Evolutionary conservation across 2,797 vertebrate genomes (phyloP).

Genomic region (Micropoecilia bifurca): DNA sequence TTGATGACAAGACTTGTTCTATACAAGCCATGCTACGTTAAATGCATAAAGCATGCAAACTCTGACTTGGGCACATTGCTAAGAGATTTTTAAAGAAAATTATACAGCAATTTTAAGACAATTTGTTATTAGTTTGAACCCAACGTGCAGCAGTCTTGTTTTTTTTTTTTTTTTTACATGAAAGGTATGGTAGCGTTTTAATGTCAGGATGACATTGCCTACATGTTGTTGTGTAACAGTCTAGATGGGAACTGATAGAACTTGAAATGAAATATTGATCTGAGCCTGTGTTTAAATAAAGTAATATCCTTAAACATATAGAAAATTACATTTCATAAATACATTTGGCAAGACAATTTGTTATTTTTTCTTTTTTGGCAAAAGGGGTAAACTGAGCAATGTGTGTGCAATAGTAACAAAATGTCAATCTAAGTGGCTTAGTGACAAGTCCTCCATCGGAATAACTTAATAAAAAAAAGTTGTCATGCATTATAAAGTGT

Average conservation of each 20-base stretch:
- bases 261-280: conserved; percentile 54
- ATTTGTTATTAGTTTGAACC: conserved; percentile 48
- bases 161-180: conserved; percentile 24
- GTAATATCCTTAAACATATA: conserved; percentile 74
- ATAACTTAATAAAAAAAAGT: conserved; percentile 54
- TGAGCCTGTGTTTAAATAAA: conserved; percentile 72
- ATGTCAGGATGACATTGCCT: conserved; percentile 58
- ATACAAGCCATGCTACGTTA: conserved; percentile 73
- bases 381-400: conserved; percentile 68
- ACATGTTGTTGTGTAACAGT: conserved; percentile 66
- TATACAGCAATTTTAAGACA: conserved; percentile 52
- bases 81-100: conserved; percentile 54
- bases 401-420: conserved; percentile 69
- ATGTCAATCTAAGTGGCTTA: conserved; percentile 69
- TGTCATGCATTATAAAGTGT: conserved; percentile 79
- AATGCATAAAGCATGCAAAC: conserved; percentile 69
- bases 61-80: conserved; percentile 59
- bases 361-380: conserved; percentile 62
- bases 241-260: conserved; percentile 56
- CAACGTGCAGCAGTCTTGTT: conserved; percentile 40
- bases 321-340: conserved; percentile 81
- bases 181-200: conserved; percentile 67
- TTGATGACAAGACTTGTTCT: conserved; percentile 53
- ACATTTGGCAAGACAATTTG: conserved; percentile 81
- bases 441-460: conserved; percentile 64